Base-by-base conservation (phyloP, 2,888 invertebrate genomes). In the Drosophila anomalata region DNA sequence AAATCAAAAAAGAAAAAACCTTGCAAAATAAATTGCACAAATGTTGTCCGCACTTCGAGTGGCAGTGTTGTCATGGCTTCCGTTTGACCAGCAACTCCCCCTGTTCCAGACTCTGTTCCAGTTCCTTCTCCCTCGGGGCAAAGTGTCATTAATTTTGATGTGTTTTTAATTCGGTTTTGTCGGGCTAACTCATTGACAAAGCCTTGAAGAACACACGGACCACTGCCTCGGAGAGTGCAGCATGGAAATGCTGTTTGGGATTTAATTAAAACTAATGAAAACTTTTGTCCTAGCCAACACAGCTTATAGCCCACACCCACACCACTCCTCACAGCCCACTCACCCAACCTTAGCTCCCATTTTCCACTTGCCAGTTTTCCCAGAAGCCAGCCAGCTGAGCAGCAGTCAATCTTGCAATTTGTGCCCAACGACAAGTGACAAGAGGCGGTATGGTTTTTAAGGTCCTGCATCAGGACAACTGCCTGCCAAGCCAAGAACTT, bases 241-340 rank as follows among this genome's bases (percentile, higher is more conserved):
- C 65, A 66, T 56, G 48, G 66, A 74, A 67, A 73, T 65, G 69
- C 71, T 67, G 77, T 76, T 84, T 79, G 68, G 71, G 75, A 87
- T 84, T 87, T 87, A 81, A 84, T 87, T 87, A 87, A 84, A 84
- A 84, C 73, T 75, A 84, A 84, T 81, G 78, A 76, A 76, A 84
- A 84, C 76, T 81, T 75, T 81, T 68, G 68, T 55, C 50, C 58
- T 51, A 14, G 50, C 14, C 29, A 36, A n/a, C 36, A 6, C 36
- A n/a, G n/a, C n/a, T 6, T 2, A 14, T 6, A 11, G 11, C 12
- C 11, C 33, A 36, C n/a, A n/a, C 6, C 14, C 36, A 12, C 3
- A 3, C 11, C 33, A 36, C n/a, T 6, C 6, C 14, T n/a, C 36
- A n/a, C n/a, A 9, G 5, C n/a, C 36, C n/a, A 36, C n/a, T 14